Conservation (phyloP, 2,113 vertebrate genomes). For the Neotoma lepida region DNA sequence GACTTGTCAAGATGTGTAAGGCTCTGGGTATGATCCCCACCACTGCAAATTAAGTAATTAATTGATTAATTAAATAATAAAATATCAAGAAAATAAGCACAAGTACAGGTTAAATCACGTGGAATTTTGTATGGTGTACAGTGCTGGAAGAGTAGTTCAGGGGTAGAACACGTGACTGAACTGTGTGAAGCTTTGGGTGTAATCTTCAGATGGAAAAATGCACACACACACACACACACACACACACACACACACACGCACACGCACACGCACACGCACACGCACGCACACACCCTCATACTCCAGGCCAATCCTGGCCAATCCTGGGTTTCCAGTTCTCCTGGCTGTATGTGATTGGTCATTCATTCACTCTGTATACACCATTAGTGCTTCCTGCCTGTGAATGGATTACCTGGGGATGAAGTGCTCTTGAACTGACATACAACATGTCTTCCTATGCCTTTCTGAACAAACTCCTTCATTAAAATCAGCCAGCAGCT, state of each 20-base stretch:
- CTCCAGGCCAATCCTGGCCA: not conserved
- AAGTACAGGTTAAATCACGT: slow-evolving; percentile 46
- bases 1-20: not conserved
- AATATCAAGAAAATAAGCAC: not conserved
- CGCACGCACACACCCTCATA: not conserved
- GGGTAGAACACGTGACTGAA: too few species aligned
- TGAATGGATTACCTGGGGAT: fast-evolving
- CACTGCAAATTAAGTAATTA: not conserved
- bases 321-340: not conserved
- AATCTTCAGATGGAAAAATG: not conserved
- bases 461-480: not conserved
- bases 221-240: not conserved
- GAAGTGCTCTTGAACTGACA: not conserved
- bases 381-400: too few species aligned
- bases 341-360: not conserved
- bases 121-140: not conserved
- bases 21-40: not conserved
- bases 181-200: not conserved
- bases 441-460: not conserved
- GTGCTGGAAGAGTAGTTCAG: not conserved
- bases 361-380: not conserved
- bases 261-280: not conserved
- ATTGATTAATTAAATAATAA: not conserved
- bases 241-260: not conserved
- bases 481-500: not conserved